Percentiles rank a stretch among this genome's conserved stretches.
Conservation (phyloP, 2,797 vertebrate species). For the Paguma larvata region DNA sequence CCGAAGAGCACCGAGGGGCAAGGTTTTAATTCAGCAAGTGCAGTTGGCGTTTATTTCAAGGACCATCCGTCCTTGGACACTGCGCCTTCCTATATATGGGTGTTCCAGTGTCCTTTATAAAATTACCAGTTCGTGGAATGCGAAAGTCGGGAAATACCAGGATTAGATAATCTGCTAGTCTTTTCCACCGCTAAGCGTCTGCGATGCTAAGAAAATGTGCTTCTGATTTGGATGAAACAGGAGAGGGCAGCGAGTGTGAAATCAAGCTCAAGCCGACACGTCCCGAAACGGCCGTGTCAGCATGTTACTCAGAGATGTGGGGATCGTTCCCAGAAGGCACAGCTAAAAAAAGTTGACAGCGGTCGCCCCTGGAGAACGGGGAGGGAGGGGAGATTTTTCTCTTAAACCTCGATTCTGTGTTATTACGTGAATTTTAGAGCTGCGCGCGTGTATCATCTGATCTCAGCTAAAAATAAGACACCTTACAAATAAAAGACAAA, state of each 20-base stretch:
- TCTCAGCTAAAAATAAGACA: not conserved
- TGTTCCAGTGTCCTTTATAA: not conserved
- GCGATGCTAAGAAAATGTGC: conserved; percentile 69
- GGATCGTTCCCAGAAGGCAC: conserved; percentile 44
- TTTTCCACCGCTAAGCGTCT: conserved; percentile 44
- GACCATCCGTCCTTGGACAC: not conserved
- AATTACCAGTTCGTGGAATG: not conserved
- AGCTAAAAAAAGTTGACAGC: not conserved
- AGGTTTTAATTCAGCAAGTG: not conserved
- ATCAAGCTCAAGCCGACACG: conserved; percentile 43
- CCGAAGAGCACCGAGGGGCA: not conserved
- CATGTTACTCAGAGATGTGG: not conserved
- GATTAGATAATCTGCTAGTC: not conserved
- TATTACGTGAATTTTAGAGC: not conserved
- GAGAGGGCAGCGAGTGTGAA: conserved; percentile 28
- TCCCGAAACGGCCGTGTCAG: conserved; percentile 2
- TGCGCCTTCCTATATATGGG: not conserved
- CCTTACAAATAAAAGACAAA: not conserved
- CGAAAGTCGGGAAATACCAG: not conserved
- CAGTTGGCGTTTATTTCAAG: not conserved
- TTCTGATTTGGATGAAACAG: conserved; percentile 77
- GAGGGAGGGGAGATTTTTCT: conserved; percentile 5
- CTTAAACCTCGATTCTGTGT: not conserved
- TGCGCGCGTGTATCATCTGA: not conserved
- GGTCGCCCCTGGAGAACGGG: not conserved